These are phyloP conservation scores for Anagyrus pseudococci DNA, from an alignment of 2,888 invertebrate species.

Conservation along the genomic window DNA sequence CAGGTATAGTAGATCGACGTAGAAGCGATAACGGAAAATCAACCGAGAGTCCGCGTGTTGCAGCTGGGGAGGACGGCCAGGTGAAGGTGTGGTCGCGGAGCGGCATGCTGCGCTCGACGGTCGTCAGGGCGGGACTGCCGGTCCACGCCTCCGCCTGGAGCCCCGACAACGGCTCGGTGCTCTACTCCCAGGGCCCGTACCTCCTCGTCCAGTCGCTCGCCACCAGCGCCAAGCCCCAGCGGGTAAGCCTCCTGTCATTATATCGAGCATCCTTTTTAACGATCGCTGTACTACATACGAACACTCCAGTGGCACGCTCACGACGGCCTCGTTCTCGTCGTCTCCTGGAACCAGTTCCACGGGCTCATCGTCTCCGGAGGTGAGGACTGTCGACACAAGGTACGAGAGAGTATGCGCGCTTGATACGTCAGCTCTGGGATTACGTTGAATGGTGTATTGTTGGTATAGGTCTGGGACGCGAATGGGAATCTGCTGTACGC, in stretches of 20 bases:
- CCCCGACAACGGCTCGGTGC: slow-evolving; percentile 73
- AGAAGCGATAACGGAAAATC: not conserved
- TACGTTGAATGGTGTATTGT: slow-evolving; percentile 47
- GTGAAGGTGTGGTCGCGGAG: slow-evolving; percentile 97
- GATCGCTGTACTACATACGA: no score
- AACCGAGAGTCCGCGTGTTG: not conserved
- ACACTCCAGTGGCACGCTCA: slow-evolving; percentile 91
- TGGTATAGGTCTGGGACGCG: slow-evolving; percentile 94
- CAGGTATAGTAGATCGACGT: slow-evolving; percentile 65
- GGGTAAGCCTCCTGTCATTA: slow-evolving; percentile 61
- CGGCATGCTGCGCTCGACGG: slow-evolving; percentile 90
- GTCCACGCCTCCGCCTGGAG: slow-evolving; percentile 88
- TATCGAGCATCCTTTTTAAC: no score
- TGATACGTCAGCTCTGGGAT: not conserved
- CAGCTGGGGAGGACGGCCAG: slow-evolving; percentile 95
- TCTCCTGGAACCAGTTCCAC: slow-evolving; percentile 94
- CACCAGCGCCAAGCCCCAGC: slow-evolving; percentile 75
- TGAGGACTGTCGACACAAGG: slow-evolving; percentile 91
- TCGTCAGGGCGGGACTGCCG: slow-evolving; percentile 82
- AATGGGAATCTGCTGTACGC: slow-evolving; percentile 88
- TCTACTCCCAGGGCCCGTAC: slow-evolving; percentile 73
- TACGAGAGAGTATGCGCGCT: slow-evolving; percentile 48
- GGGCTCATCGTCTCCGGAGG: slow-evolving; percentile 93
- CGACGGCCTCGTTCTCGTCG: slow-evolving; percentile 88
- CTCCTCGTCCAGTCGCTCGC: slow-evolving; percentile 76